Conservation (phyloP, 1,140 invertebrate species). For the Drosophila erecta region DNA sequence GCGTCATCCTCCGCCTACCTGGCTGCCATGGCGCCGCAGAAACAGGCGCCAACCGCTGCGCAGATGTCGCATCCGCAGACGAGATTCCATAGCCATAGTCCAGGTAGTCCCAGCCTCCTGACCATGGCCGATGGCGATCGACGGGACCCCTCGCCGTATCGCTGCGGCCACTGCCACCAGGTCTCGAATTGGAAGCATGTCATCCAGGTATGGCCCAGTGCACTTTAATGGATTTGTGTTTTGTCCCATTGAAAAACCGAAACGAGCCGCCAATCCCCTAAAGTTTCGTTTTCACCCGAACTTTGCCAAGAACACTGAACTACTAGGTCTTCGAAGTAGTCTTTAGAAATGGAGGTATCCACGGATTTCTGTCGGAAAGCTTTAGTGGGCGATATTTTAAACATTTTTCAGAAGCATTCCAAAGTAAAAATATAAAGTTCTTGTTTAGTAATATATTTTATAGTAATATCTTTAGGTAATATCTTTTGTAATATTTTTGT, state of each 20-base stretch:
- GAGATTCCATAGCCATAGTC: conserved; percentile 71
- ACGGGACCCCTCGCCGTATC: conserved; percentile 86
- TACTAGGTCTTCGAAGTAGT: neutral
- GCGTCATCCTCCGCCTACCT: conserved; percentile 35
- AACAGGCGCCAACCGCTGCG: conserved; percentile 10
- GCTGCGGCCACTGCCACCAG: conserved; percentile 91
- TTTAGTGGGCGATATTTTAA: too few relatives aligned
- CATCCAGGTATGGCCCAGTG: conserved; percentile 88
- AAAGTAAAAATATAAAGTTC: too few relatives aligned
- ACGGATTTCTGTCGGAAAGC: neutral
- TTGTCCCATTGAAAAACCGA: conserved; percentile 72
- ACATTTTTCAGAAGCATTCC: too few relatives aligned
- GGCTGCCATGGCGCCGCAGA: conserved; percentile 46
- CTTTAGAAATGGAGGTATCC: neutral
- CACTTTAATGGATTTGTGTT: conserved; percentile 72
- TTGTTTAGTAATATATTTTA: too few relatives aligned
- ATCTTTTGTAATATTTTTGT: too few relatives aligned
- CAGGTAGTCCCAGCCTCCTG: conserved; percentile 77
- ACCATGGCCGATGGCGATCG: conserved; percentile 75
- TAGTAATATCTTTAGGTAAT: too few relatives aligned
- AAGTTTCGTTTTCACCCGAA: conserved; percentile 16
- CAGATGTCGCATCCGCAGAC: conserved; percentile 43
- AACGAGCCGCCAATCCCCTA: conserved; percentile 20
- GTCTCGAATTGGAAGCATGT: conserved; percentile 92
- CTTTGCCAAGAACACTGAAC: neutral